Evolutionary conservation across 2,888 invertebrate genomes (phyloP).

Genomic region (Amphipoea lucens): DNA sequence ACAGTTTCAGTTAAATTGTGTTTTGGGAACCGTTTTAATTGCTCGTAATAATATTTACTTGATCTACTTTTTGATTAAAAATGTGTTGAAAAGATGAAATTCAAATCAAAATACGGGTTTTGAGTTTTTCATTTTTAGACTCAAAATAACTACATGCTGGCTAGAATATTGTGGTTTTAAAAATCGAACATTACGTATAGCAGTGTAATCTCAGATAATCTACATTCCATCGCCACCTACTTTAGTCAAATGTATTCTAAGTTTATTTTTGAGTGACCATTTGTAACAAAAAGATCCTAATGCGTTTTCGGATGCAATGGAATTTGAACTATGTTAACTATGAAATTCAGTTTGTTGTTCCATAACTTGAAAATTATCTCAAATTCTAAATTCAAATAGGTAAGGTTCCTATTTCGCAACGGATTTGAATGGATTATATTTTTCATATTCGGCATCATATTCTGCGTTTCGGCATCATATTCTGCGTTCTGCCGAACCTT

Average conservation of each 20-base stretch:
- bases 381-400: no score
- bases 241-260: no score
- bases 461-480: not conserved
- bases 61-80: not conserved
- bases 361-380: no score
- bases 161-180: not conserved
- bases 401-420: not conserved
- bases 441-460: not conserved
- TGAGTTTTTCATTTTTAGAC: not conserved
- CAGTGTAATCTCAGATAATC: no score
- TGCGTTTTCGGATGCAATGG: no score
- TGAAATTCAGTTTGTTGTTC: no score
- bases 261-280: no score
- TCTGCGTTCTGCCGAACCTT: not conserved
- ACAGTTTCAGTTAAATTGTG: constrained; percentile 31
- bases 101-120: not conserved
- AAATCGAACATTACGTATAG: constrained; percentile 3
- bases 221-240: no score
- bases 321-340: no score
- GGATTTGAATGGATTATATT: not conserved
- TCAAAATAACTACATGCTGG: not conserved
- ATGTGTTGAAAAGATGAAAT: not conserved
- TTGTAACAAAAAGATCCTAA: no score
- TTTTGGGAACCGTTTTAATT: constrained; percentile 10
- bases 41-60: constrained; percentile 6